Evolutionary conservation across 2,113 vertebrate species (phyloP).

Genomic region (Cavia aperea): DNA sequence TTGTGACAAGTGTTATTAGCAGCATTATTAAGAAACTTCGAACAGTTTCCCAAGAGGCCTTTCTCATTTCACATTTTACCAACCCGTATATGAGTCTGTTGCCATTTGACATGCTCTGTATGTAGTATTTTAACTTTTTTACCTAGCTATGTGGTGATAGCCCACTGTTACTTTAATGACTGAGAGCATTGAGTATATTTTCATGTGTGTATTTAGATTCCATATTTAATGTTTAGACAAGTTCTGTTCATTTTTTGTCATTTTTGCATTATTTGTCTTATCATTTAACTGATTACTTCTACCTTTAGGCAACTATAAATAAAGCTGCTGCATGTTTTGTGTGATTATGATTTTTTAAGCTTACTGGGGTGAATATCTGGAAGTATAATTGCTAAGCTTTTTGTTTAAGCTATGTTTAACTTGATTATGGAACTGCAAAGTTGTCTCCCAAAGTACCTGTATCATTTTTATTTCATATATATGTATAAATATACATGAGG

Average conservation of each 20-base stretch:
- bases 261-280: neutral
- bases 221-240: neutral
- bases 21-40: neutral
- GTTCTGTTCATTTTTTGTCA: neutral
- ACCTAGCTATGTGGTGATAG: neutral
- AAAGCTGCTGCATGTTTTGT: neutral
- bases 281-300: conserved; percentile 18
- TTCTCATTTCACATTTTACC: neutral
- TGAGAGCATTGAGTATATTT: neutral
- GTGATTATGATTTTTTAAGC: conserved; percentile 13
- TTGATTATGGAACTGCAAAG: neutral
- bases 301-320: conserved; percentile 3
- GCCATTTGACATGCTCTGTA: neutral
- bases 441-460: neutral
- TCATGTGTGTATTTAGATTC: neutral
- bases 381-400: neutral
- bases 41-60: neutral
- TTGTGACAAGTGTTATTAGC: neutral
- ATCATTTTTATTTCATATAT: neutral
- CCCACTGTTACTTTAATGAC: neutral
- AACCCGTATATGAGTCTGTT: neutral
- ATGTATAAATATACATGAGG: neutral
- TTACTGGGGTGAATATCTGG: neutral
- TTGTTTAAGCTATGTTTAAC: neutral
- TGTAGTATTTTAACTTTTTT: conserved; percentile 4